Evolutionary conservation across 2,797 vertebrate genomes (phyloP).

Genomic region (Sitta carolinensis): DNA sequence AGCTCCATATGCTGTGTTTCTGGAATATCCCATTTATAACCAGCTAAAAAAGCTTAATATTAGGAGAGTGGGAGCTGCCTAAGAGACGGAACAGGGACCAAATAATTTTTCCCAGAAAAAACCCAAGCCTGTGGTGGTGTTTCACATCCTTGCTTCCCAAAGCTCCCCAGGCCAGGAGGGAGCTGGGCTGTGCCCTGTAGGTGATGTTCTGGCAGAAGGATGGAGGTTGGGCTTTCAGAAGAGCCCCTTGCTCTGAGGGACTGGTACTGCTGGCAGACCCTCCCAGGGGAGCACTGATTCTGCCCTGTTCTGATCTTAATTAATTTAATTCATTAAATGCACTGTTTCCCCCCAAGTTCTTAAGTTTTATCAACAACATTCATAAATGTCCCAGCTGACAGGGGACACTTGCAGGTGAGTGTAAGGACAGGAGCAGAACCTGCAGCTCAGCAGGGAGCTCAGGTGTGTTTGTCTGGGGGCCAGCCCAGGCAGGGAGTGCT

Average conservation of each 20-base stretch:
- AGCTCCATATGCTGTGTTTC: neutral
- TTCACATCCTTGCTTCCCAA: neutral
- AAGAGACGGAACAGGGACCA: neutral
- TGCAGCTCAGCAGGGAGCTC: neutral
- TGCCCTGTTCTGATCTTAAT: neutral
- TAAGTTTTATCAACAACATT: neutral
- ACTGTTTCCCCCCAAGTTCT: neutral
- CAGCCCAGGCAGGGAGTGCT: neutral
- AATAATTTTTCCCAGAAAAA: neutral
- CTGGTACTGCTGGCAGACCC: neutral
- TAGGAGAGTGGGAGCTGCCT: neutral
- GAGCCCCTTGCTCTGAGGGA: neutral
- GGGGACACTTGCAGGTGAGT: neutral
- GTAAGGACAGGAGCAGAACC: neutral
- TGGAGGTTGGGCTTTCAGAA: neutral
- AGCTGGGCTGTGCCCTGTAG: neutral
- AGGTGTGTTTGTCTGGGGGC: neutral
- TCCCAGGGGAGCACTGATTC: neutral
- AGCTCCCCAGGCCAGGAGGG: neutral
- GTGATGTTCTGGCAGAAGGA: neutral
- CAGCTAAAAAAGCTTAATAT: neutral
- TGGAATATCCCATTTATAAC: neutral
- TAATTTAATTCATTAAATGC: neutral
- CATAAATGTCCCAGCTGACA: neutral
- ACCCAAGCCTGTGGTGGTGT: neutral